Percentiles rank a stretch among this genome's conserved stretches.
phyloP scores from a whole-genome alignment of 2,113 vertebrate species.

The Bufo gargarizans region DNA sequence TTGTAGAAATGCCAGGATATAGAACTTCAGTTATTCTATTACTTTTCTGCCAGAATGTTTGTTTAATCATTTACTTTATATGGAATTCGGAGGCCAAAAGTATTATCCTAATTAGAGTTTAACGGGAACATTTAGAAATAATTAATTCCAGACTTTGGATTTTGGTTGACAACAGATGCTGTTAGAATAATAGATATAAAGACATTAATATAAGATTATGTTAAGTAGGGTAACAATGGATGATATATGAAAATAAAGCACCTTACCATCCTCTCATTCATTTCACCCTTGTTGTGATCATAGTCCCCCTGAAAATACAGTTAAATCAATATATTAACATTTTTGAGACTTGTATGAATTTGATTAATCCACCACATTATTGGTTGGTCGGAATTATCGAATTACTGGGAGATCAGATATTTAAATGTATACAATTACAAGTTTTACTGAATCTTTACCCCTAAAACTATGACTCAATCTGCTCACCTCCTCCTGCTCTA shows the following conservation, averaged over 20 bases:
- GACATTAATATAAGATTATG: neutral
- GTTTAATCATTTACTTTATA: constrained; percentile 6
- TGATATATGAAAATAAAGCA: neutral
- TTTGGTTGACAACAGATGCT: neutral
- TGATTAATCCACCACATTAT: neutral
- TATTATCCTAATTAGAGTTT: neutral
- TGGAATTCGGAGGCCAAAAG: neutral
- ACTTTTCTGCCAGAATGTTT: neutral
- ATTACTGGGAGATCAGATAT: no score
- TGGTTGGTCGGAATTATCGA: no score
- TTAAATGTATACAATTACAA: no score
- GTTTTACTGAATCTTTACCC: no score
- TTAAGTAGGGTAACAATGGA: neutral
- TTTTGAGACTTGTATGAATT: neutral
- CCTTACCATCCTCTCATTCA: constrained; percentile 92
- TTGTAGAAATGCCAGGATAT: neutral
- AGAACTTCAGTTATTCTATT: neutral
- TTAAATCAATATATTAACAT: neutral
- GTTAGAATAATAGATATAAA: neutral
- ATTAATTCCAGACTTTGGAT: neutral
- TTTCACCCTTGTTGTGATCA: constrained; percentile 76
- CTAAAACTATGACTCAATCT: no score
- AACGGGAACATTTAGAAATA: neutral
- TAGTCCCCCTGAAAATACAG: constrained; percentile 82
- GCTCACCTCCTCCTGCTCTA: no score